Base-by-base conservation (phyloP, 2,113 vertebrate species). In the Mobula birostris region DNA sequence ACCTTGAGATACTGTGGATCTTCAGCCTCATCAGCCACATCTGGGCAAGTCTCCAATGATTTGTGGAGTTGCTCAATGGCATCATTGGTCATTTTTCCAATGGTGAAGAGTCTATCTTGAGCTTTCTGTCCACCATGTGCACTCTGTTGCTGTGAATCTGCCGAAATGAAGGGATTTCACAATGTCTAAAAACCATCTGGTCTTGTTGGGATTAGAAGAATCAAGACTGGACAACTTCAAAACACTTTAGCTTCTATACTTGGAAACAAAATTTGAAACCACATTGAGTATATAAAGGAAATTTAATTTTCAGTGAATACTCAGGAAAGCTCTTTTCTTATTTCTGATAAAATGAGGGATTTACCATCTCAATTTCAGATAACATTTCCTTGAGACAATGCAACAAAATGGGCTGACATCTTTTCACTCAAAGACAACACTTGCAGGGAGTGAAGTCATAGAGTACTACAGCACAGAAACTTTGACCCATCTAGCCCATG, bases 1-100 rank as follows among this genome's bases (percentile, higher is more conserved):
- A 97, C 98, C 98, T 98, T 98, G 96, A 99, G 94, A 91, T 97
- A 98, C 40, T 95, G 96, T 0, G 99, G 98, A 94, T 99, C 98
- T 68, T 97, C 95, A 36, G 94, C 96, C 94, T 96, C 96, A 0
- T 95, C 94, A 0, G 98, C 96, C 0, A 97, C 94, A 0, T 95
- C 94, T 0, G 99, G 99, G 95, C 98, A 97, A 3, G 98, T 97
- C 95, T 98, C 98, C 92, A 99, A 95, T 2, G 98, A 98, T 94
- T 95, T 96, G 95, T 99, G 98, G 40, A 99, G 97, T 94, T 98
- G 97, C 94, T 98, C 97, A 24, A 98, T 98, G 94, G 98, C 97
- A 83, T 99, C 97, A 5, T 96, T 96, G 2, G 95, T 98, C 94
- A 97, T 96, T 58, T 96, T 97, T 88, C 96, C 98, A 63, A 98